Conservation (phyloP, 2,113 vertebrate genomes). For the Dasyurus viverrinus region DNA sequence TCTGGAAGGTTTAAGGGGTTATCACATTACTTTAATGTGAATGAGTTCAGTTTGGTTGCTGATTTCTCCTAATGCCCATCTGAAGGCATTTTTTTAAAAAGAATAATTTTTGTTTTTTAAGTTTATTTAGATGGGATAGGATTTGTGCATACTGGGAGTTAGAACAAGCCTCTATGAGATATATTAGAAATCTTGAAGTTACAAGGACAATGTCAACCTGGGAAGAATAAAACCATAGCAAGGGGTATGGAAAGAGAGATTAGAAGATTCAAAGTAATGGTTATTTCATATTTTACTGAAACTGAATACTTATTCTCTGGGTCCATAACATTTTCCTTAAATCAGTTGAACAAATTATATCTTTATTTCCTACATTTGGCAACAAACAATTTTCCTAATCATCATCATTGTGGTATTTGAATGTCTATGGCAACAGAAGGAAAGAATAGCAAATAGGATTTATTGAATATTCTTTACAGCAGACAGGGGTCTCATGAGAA, state of each 20-base stretch:
- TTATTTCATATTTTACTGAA: not conserved
- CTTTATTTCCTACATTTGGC: not conserved
- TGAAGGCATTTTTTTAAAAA: too few relatives aligned
- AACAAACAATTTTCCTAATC: not conserved
- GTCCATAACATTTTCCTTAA: not conserved
- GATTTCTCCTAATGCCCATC: not conserved
- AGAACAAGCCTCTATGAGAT: not conserved
- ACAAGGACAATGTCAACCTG: not conserved
- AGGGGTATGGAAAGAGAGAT: not conserved
- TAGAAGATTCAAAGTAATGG: not conserved
- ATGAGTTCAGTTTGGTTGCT: not conserved
- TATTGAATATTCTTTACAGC: not conserved
- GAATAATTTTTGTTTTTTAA: not conserved
- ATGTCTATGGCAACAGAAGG: not conserved
- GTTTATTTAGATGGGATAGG: not conserved
- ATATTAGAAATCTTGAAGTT: not conserved
- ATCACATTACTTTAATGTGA: not conserved
- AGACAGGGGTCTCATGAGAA: not conserved
- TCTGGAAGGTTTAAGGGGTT: not conserved
- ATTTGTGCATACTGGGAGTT: not conserved
- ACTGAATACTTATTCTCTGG: not conserved
- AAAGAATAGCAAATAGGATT: not conserved
- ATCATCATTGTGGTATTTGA: not conserved
- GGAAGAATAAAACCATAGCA: not conserved
- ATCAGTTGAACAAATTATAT: not conserved